Evolutionary conservation across 2,797 vertebrate species (phyloP).

Genomic region (Centroberyx gerrardi): DNA sequence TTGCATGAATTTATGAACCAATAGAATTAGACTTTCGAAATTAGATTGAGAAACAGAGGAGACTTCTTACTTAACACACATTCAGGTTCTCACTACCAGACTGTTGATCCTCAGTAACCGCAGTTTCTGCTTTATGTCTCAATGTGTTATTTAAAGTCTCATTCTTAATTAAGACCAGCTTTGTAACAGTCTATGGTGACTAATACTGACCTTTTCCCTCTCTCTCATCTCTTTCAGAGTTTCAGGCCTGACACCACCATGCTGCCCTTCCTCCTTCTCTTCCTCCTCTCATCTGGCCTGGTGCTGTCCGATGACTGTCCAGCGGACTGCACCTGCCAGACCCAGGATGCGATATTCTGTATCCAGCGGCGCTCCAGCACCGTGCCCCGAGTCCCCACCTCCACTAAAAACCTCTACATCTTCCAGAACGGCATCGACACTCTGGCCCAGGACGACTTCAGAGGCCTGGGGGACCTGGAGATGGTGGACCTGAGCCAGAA

Average conservation of each 20-base stretch:
- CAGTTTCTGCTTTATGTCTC: background rate
- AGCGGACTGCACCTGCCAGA: conserved; percentile 85
- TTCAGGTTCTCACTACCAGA: background rate
- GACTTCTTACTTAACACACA: background rate
- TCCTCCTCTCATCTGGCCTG: conserved; percentile 70
- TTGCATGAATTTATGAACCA: background rate
- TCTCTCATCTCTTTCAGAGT: conserved; percentile 63
- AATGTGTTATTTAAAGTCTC: background rate
- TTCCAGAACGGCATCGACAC: conserved; percentile 91
- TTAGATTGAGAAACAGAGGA: background rate
- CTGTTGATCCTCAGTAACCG: background rate
- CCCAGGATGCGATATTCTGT: conserved; percentile 87
- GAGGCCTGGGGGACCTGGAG: conserved; percentile 84
- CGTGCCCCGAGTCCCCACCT: conserved; percentile 87
- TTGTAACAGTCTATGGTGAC: background rate
- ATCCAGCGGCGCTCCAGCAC: conserved; percentile 77
- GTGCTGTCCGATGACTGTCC: conserved; percentile 85
- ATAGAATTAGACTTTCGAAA: background rate
- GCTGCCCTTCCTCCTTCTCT: conserved; percentile 63
- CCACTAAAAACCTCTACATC: conserved; percentile 87
- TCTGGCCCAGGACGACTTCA: conserved; percentile 88
- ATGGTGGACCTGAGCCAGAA: conserved; percentile 96
- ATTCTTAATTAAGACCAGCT: background rate
- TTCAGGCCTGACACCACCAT: conserved; percentile 59
- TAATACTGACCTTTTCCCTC: conserved; percentile 27